Evolutionary conservation across 2,888 invertebrate species (phyloP).

Genomic region (Dynastes grantii): DNA sequence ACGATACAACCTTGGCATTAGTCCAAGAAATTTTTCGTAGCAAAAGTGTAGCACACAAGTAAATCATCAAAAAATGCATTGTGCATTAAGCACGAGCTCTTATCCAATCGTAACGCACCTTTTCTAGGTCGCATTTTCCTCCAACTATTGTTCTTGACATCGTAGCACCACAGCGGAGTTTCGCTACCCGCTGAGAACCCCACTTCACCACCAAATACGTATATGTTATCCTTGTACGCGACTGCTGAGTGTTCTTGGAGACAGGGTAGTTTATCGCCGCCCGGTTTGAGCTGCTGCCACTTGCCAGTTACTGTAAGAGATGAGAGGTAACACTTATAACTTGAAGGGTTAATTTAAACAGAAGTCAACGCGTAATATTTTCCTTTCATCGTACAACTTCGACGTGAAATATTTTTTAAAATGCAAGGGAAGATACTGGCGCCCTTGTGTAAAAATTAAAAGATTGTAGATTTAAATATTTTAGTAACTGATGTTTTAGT

Average conservation of each 20-base stretch:
- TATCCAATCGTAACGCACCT: conserved; percentile 64
- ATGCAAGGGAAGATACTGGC: too few relatives aligned
- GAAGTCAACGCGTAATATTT: not conserved
- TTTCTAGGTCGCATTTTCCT: conserved; percentile 75
- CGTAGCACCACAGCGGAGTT: conserved; percentile 89
- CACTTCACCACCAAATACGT: conserved; percentile 91
- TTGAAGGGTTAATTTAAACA: not conserved
- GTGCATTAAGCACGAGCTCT: not conserved
- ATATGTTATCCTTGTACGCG: conserved; percentile 82
- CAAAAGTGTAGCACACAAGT: not conserved
- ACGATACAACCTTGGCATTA: not conserved
- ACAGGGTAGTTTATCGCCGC: conserved; percentile 83
- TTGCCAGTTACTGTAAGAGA: conserved; percentile 75
- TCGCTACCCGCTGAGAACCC: conserved; percentile 84
- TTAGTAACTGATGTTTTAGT: too few relatives aligned
- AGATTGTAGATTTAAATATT: too few relatives aligned
- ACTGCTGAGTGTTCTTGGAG: conserved; percentile 90
- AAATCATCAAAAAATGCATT: not conserved
- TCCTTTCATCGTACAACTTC: too few relatives aligned
- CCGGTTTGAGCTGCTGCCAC: conserved; percentile 83
- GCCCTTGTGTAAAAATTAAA: too few relatives aligned
- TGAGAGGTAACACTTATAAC: not conserved
- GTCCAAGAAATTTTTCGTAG: not conserved
- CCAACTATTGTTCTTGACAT: conserved; percentile 78
- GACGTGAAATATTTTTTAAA: not conserved